Base-by-base conservation (phyloP, 1,140 invertebrate genomes). In the Drosophila tropicalis region DNA sequence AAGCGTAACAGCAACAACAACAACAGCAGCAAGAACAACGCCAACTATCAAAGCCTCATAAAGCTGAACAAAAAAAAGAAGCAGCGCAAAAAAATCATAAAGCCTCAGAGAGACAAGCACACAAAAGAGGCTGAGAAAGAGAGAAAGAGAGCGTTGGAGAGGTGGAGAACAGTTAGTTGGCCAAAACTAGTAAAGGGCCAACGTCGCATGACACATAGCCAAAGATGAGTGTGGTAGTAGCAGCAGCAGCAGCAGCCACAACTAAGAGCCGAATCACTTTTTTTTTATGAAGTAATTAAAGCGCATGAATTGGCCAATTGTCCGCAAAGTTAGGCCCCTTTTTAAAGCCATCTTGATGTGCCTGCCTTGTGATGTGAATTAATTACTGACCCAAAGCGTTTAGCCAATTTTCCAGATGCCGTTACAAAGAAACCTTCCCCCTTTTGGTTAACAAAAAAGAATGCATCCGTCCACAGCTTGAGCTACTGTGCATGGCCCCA, bases 251-350 rank as follows among this genome's bases (percentile, higher is more conserved):
- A 51, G 41, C 29, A 70, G 68, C 22, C 3, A 25, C 22, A 25
- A 3, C 81, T 63, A 68, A 36, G 34, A 72, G 78, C 79, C 72
- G 75, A 61, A 65, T 70, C 61, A 72, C 68, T 79, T 51, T 70
- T 78, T 78, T 77, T 83, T 89, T 89, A 87, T 87, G 77, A 89
- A 87, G 83, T 87, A 87, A 87, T 87, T 87, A 89, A 87, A 87
- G 83, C 79, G 84, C 83, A 87, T 87, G 83, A 87, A 86, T 87
- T 87, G 83, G 83, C 80, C 84, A 87, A 84, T 86, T 87, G 72
- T 61, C 58, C 57, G 17, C 44, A 51, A 70, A 76, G 61, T 29
- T 22, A 71, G 74, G 70, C 62, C 44, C 17, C 17, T 19, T 12
- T 51, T 51, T 51, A 51, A 62, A 61, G 25, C 32, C 40, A 62